Evolutionary conservation across 2,888 invertebrate species (phyloP).

Genomic region (Rotaria socialis): DNA sequence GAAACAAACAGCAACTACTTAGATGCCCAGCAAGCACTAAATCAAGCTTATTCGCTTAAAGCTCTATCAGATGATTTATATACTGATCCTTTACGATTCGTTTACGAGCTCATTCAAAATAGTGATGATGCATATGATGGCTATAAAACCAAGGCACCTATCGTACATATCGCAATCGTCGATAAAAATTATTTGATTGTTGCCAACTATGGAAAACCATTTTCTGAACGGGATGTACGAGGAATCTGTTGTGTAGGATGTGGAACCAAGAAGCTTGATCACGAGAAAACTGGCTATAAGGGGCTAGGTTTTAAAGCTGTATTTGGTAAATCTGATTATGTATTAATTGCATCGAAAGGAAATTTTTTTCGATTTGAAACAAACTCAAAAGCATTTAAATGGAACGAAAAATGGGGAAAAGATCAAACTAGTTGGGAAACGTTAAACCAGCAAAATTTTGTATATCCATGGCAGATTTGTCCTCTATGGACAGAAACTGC

Average conservation of each 20-base stretch:
- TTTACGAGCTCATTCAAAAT: neutral
- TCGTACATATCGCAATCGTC: neutral
- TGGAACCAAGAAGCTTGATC: neutral
- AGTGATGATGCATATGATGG: neutral
- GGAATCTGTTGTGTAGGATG: neutral
- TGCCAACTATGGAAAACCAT: neutral
- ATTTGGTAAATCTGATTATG: neutral
- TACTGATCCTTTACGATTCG: neutral
- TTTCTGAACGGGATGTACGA: neutral
- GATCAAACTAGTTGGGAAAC: neutral
- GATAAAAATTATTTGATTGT: neutral
- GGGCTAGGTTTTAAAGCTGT: neutral
- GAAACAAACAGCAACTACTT: too few species aligned
- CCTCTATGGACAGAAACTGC: neutral
- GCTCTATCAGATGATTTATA: neutral
- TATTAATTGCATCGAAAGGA: neutral
- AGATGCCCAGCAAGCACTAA: neutral
- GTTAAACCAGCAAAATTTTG: neutral
- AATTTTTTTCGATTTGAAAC: constrained; percentile 12
- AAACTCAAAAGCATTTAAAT: neutral
- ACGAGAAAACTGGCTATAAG: neutral
- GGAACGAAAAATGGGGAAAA: neutral
- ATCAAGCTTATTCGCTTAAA: neutral
- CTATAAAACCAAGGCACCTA: neutral
- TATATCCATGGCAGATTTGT: neutral